Conservation (phyloP, 2,113 vertebrate genomes). For the Amblyornis subalaris region DNA sequence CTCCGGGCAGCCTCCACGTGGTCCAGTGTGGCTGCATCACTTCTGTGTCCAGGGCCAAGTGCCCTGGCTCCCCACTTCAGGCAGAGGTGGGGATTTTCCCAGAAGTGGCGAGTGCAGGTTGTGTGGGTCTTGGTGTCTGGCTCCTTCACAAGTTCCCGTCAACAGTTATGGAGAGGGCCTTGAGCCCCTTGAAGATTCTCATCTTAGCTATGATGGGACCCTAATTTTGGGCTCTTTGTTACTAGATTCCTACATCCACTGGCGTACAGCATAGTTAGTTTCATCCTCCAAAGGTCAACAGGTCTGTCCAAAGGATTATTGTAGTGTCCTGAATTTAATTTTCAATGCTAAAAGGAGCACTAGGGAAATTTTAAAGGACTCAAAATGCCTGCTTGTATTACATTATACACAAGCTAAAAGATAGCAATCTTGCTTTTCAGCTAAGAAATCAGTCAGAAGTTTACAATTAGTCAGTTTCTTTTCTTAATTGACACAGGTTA, state of each 20-base stretch:
- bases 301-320: background rate
- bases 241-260: background rate
- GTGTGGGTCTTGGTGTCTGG: background rate
- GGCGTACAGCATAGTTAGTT: background rate
- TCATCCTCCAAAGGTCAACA: background rate
- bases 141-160: background rate
- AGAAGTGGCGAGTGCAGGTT: background rate
- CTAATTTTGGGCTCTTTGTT: background rate
- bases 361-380: background rate
- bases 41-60: background rate
- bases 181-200: background rate
- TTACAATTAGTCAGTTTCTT: background rate
- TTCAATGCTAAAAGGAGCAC: background rate
- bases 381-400: background rate
- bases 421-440: background rate
- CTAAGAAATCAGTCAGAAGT: background rate
- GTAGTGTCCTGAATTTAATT: background rate
- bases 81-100: background rate
- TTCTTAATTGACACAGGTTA: background rate
- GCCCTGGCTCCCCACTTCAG: accelerated
- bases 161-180: background rate
- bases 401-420: background rate
- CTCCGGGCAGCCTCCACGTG: accelerated
- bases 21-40: background rate
- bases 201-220: background rate